phyloP scores from a whole-genome alignment of 2,113 vertebrate species.

The Macroglossus sobrinus region DNA sequence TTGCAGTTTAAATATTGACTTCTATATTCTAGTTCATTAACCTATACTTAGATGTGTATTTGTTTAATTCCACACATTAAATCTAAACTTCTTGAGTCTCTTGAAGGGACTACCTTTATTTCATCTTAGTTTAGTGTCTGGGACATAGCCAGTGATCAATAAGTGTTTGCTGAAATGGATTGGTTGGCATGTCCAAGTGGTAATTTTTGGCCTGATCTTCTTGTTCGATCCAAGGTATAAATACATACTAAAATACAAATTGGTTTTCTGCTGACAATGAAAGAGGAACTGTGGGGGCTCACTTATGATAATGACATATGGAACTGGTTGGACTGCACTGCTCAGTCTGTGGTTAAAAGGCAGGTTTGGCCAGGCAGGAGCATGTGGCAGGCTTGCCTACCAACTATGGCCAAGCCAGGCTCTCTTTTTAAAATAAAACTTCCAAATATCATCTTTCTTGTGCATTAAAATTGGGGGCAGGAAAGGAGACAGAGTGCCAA shows the following conservation, averaged over 20 bases:
- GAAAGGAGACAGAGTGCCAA: neutral
- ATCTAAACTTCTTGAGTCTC: neutral
- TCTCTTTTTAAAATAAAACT: conserved; percentile 34
- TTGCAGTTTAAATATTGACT: neutral
- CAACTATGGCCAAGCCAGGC: neutral
- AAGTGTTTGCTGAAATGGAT: neutral
- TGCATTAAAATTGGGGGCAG: neutral
- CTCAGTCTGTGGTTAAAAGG: neutral
- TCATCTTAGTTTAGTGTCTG: neutral
- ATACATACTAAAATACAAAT: neutral
- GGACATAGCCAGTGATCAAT: neutral
- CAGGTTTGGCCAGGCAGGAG: neutral
- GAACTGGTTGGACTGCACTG: neutral
- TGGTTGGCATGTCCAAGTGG: neutral
- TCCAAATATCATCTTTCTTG: neutral
- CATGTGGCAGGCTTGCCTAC: neutral
- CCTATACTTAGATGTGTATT: neutral
- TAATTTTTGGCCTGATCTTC: neutral
- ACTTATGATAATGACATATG: neutral
- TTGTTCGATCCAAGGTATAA: neutral
- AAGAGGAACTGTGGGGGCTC: neutral
- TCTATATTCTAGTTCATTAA: neutral
- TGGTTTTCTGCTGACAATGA: neutral
- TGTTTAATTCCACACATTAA: neutral
- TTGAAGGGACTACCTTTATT: neutral